These are phyloP conservation scores for Suncus etruscus DNA, from an alignment of 2,113 vertebrate genomes.

Conservation along the genomic window DNA sequence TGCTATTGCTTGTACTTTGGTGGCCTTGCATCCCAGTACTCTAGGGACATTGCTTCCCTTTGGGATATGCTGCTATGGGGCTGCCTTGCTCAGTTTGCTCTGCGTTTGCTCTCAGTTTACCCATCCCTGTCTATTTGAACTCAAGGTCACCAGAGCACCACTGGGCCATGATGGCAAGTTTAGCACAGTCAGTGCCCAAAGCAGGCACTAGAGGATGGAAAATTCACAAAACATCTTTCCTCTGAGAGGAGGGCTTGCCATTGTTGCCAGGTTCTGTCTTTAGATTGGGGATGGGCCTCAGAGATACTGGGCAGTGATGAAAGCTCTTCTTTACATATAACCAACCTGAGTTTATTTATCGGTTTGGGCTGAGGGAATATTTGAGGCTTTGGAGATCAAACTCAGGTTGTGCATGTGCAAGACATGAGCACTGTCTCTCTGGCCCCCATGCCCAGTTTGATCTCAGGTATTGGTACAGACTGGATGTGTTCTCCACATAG, in stretches of 20 bases:
- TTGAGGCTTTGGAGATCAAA: no score
- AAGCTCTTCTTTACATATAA: no score
- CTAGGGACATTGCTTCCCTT: background rate
- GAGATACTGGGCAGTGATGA: no score
- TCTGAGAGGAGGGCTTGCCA: background rate
- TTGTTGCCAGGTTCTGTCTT: background rate
- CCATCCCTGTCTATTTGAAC: background rate
- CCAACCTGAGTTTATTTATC: no score
- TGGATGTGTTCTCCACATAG: no score
- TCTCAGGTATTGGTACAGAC: no score
- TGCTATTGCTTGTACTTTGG: no score
- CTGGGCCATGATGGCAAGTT: background rate
- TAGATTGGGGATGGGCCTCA: background rate
- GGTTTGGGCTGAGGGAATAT: no score
- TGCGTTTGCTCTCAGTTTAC: background rate
- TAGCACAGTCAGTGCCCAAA: background rate
- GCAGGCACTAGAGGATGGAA: no score
- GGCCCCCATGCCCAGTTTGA: no score
- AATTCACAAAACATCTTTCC: conserved; percentile 33
- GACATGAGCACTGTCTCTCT: no score
- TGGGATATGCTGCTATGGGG: background rate
- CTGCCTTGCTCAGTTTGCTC: background rate
- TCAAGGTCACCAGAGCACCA: fast-evolving
- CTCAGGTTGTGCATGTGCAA: no score
- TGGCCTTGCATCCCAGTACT: background rate